Evolutionary conservation across 2,797 vertebrate species (phyloP), one percentile per base, ranked within the genome.

Genomic region (Scleropages formosus): DNA sequence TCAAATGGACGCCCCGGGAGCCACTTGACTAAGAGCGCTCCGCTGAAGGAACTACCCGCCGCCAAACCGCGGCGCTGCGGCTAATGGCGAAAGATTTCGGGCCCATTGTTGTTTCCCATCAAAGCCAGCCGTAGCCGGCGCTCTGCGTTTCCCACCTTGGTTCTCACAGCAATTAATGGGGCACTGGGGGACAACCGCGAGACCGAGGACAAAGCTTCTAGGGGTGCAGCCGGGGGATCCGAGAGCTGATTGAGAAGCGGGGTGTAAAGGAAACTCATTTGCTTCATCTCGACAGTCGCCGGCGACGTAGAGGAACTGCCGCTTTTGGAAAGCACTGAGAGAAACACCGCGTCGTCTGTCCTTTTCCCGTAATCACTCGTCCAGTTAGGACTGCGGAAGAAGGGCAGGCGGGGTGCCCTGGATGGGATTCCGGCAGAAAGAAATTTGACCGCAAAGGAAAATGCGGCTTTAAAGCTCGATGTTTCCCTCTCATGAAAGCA

Each of bases 151-250:
- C 22, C 4, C 22, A 4, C 66, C 20, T 3, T 4, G 22, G 12
- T 22, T n/a, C 26, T 59, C 67, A 71, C 4, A 44, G 75, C 68
- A 63, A 76, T 76, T 71, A 76, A 20, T 20, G 20, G 49, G 11
- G 44, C 31, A n/a, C 59, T 47, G 18, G 75, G 26, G 26, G 63
- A 60, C 31, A 73, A 63, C 44, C 20, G 4, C 51, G 18, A 60
- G 16, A 51, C 51, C 73, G 59, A 63, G 47, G 39, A 49, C 59
- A 63, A 15, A 49, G 44, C 60, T 62, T 11, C 44, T 1, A 63
- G 31, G n/a, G 20, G 71, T 60, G 47, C n/a, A 58, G 56, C 68
- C 22, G 47, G 70, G 51, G 51, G 4, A n/a, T 27, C 44, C 56
- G 22, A 61, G 11, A n/a, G 66, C 12, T 63, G 15, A 31, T 4